Evolutionary conservation across 2,797 vertebrate species (phyloP), one percentile per base, ranked within the genome.

Genomic region (Parotocinclus haroldoi): DNA sequence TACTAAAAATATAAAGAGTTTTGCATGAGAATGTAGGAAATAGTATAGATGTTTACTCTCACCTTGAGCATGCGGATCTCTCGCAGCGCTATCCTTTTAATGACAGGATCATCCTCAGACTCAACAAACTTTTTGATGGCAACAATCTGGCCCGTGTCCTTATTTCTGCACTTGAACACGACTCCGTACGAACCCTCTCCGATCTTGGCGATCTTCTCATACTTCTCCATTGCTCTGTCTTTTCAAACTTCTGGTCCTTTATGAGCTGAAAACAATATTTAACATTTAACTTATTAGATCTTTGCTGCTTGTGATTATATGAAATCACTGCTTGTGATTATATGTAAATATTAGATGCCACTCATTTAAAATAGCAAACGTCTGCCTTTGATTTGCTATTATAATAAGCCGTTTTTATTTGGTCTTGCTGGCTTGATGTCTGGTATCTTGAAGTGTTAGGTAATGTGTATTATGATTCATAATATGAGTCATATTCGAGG

Each of bases 71-170:
- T 93, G 61, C 94, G 87, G 77, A 96, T 91, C 88, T 98, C 96
- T 71, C 95, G 84, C 70, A 95, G 89, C 0, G 96, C 95, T 18
- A 98, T 95, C 85, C 96, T 97, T 66, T 88, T 92, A 71, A 98
- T 96, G 65, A 95, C 81, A 5, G 95, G 95, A 54, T 98, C 95
- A 7, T 98, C 95, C 74, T 98, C 95, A 0, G 95, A 92, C 76
- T 98, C 96, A 80, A 97, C 84, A 77, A 97, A 98, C 86, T 92
- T 96, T 88, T 98, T 98, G 77, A 98, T 93, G 77, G 96, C 96
- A 49, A 98, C 95, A 0, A 94, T 81, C 81, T 97, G 95, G 0
- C 94, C 95, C 0, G 92, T 96, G 81, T 95, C 92, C 75, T 79
- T 90, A 78, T 93, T 93, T 52, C 94, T 89, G 82, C 96, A 97